Base-by-base conservation (phyloP, 2,797 vertebrate genomes). In the Tragopan temminckii region DNA sequence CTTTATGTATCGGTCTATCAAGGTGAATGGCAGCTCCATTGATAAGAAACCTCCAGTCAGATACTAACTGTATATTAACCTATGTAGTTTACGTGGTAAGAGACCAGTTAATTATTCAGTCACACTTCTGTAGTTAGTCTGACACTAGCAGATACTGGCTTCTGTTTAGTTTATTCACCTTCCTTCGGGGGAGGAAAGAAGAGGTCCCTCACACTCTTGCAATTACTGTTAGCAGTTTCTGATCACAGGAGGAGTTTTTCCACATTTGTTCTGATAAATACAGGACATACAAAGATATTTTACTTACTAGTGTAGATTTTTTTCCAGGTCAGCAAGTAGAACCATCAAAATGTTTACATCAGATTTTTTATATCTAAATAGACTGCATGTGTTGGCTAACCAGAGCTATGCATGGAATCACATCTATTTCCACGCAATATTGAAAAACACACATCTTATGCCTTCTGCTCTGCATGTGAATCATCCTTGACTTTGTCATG, bases 1-100 rank as follows among this genome's bases (percentile, higher is more conserved):
- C 68, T 16, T 25, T 83, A 35, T 21, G n/a, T 57, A 33, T 68
- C 46, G 69, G 66, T 89, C 33, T 9, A 75, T 94, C 58, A 75
- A 71, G 66, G 75, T 80, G 88, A 94, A 78, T 9, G 89, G 68
- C 78, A 89, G 58, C 40, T 67, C 76, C 81, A 90, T 88, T 86
- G 90, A 77, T 77, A 40, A 46, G 48, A 66, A 33, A 69, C 27
- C 59, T 77, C 69, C 31, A 7, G 1, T 25, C 80, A 40, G 38
- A 66, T 52, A 58, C 75, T 57, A 58, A n/a, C 40, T 80, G 25
- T 50, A 6, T 70, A 53, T 80, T 85, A 52, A 33, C 62, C 67
- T 43, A 5, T 69, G 23, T 61, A 75, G 53, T 17, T 92, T 46
- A 61, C 78, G 3, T 50, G 31, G 38, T 68, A 48, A 79, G 64